Conservation (phyloP, 2,113 vertebrate genomes). For the Dasypus novemcinctus region DNA sequence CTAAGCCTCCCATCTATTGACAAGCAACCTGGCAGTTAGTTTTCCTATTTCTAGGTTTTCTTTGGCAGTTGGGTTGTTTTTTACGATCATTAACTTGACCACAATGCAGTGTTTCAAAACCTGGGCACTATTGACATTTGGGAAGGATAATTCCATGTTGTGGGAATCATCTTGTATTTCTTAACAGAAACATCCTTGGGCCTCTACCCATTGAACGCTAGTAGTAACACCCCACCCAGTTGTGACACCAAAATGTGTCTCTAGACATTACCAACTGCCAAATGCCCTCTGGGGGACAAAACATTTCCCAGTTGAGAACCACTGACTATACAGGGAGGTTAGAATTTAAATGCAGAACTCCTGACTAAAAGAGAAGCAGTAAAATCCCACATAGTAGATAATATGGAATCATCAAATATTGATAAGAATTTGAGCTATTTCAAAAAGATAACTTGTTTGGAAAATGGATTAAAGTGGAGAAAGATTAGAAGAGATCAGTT, state of each 20-base stretch:
- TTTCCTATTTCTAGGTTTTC: not conserved
- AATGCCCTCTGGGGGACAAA: not conserved
- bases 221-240: not conserved
- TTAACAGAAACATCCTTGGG: not conserved
- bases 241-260: not conserved
- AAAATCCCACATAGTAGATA: not conserved
- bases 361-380: not conserved
- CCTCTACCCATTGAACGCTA: not conserved
- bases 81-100: not conserved
- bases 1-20: not conserved
- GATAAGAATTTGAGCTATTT: not conserved
- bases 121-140: not conserved
- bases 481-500: not conserved
- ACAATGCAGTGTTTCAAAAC: not conserved
- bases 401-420: not conserved
- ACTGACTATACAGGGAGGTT: not conserved
- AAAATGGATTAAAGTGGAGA: constrained; percentile 9
- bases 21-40: not conserved
- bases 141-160: not conserved
- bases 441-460: not conserved
- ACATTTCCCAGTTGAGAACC: accelerated
- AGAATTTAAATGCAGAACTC: not conserved
- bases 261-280: not conserved
- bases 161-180: not conserved
- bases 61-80: not conserved